phyloP scores from a whole-genome alignment of 2,888 invertebrate genomes.

The Cotesia congregata region DNA sequence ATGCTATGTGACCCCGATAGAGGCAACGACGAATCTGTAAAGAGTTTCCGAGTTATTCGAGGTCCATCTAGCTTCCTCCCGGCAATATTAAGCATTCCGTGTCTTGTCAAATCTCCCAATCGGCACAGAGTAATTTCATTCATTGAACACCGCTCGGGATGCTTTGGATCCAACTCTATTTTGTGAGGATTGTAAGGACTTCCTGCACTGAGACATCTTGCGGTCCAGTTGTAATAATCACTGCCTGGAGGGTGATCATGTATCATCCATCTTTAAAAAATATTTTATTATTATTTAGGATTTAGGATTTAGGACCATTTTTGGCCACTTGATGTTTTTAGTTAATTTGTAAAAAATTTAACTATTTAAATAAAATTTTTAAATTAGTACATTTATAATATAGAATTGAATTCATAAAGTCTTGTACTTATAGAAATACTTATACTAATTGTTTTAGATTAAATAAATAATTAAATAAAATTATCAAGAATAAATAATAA shows the following conservation, averaged over 20 bases:
- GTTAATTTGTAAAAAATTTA: no score
- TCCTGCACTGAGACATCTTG: conserved; percentile 85
- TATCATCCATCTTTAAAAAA: conserved; percentile 80
- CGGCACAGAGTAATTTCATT: conserved; percentile 77
- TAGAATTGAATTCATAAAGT: no score
- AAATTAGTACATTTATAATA: no score
- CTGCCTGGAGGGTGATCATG: conserved; percentile 84
- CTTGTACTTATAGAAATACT: no score
- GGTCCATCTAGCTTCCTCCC: conserved; percentile 79
- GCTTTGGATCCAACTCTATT: conserved; percentile 76
- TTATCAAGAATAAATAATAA: not conserved
- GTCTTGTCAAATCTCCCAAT: conserved; percentile 84
- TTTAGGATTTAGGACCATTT: conserved; percentile 2
- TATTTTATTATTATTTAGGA: not conserved
- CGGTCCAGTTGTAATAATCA: conserved; percentile 93
- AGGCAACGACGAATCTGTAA: conserved; percentile 84
- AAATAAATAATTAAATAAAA: conserved; percentile 34
- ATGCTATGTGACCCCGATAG: conserved; percentile 82
- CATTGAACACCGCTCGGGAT: conserved; percentile 75
- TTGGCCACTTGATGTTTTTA: not conserved
- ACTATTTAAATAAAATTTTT: no score
- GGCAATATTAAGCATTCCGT: conserved; percentile 81
- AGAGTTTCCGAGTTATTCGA: conserved; percentile 79
- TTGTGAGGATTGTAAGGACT: conserved; percentile 83
- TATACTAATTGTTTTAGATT: no score